Conservation (phyloP, 2,797 vertebrate species). For the Gadopsis marmoratus region DNA sequence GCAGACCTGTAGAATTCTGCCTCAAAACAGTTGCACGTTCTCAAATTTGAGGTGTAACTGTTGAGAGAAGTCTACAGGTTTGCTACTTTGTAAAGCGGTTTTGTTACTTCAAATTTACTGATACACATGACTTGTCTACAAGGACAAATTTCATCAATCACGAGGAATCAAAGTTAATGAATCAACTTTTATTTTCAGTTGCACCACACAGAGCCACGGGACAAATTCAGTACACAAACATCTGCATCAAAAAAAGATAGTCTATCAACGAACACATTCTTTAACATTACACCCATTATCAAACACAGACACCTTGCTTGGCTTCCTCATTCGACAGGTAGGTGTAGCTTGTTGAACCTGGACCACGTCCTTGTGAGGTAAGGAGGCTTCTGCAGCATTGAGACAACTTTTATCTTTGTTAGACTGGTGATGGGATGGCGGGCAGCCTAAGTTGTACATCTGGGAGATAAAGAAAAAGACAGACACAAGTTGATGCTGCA, state of each 20-base stretch:
- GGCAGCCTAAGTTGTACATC: slow-evolving; percentile 80
- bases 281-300: slow-evolving; percentile 23
- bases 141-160: too few relatives aligned
- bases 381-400: slow-evolving; percentile 83
- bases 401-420: slow-evolving; percentile 58
- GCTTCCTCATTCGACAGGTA: slow-evolving; percentile 1
- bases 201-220: not conserved
- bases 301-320: not conserved
- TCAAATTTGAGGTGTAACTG: too few relatives aligned
- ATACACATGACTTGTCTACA: too few relatives aligned
- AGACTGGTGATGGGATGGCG: slow-evolving; percentile 74
- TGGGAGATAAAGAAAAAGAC: slow-evolving; percentile 83
- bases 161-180: not conserved
- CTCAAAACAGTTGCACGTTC: too few relatives aligned
- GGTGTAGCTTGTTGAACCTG: not conserved
- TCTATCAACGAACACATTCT: slow-evolving; percentile 27
- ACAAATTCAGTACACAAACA: not conserved
- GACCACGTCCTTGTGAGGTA: slow-evolving; percentile 83
- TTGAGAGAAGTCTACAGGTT: too few relatives aligned
- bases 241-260: not conserved
- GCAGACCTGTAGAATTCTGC: too few relatives aligned
- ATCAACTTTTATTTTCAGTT: slow-evolving; percentile 35
- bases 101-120: too few relatives aligned
- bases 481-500: slow-evolving; percentile 86
- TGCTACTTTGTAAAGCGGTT: too few relatives aligned